These are phyloP conservation scores for Ophion costatus DNA, from an alignment of 2,888 invertebrate species.

Conservation along the genomic window DNA sequence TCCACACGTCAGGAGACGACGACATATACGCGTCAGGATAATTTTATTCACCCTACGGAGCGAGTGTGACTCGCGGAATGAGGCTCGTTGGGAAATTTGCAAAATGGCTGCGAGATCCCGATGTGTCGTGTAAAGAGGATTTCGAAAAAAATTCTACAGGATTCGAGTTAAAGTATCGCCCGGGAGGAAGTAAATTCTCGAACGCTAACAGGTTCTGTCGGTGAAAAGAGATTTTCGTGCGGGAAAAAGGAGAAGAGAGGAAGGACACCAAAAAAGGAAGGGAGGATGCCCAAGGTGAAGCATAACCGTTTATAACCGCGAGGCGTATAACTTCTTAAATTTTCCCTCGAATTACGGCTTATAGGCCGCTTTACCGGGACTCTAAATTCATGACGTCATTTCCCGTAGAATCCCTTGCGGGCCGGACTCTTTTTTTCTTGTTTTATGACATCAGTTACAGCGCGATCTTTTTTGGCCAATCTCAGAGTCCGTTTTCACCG, in stretches of 20 bases:
- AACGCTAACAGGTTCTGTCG: conserved; percentile 59
- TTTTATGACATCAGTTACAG: conserved; percentile 65
- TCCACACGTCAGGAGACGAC: background rate
- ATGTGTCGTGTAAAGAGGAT: conserved; percentile 10
- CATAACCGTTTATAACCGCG: conserved; percentile 65
- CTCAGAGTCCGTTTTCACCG: conserved; percentile 20
- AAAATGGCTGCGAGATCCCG: conserved; percentile 9
- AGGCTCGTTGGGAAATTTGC: conserved; percentile 41
- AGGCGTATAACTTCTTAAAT: conserved; percentile 67
- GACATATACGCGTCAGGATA: background rate
- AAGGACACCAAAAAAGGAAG: background rate
- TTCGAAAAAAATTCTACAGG: background rate
- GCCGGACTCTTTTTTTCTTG: background rate
- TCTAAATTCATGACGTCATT: conserved; percentile 72
- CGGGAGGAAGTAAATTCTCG: conserved; percentile 49
- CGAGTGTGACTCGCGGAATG: background rate
- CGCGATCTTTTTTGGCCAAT: conserved; percentile 61
- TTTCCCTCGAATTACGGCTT: conserved; percentile 67
- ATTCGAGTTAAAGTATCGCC: conserved; percentile 37
- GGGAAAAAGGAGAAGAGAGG: conserved; percentile 11
- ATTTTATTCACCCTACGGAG: conserved; percentile 15
- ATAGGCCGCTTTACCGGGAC: conserved; percentile 65
- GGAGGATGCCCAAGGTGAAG: conserved; percentile 15
- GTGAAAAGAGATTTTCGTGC: conserved; percentile 55
- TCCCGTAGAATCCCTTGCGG: conserved; percentile 54